Evolutionary conservation across 1,140 invertebrate genomes (phyloP), one percentile per base, ranked within the genome.

Genomic region (Drosophila leontia): DNA sequence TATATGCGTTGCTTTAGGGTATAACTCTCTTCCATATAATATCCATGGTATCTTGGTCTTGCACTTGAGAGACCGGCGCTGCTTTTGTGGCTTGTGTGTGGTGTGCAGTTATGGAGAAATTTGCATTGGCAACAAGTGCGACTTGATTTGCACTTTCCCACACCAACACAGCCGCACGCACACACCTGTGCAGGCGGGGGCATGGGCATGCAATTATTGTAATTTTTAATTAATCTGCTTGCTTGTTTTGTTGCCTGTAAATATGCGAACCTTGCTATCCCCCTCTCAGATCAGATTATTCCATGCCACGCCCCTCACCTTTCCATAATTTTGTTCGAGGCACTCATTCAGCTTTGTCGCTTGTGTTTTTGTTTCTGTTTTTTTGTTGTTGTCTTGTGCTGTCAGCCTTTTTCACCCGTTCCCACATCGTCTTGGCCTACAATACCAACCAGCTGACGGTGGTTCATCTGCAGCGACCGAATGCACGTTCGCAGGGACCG

Each of bases 401-500:
- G 55, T 37, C 70, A 96, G 96, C 95, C 78, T 92, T 95, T 78
- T 94, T 96, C 74, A 95, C 94, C 68, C 94, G 94, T 82, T 94
- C 94, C 82, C 95, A 95, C 91, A 92, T 96, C 70, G 85, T 96
- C 35, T 95, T 95, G 82, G 94, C 94, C 45, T 96, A 96, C 82
- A 94, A 95, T 85, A 95, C 96, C 78, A 95, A 94, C 83, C 95
- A 95, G 91, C 85, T 96, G 59, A 95, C 95, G 41, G 93, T 95
- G 75, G 93, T 96, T 23, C 93, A 95, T 91, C 94, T 96, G 79
- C 94, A 94, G 39, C 96, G 96, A 91, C 93, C 93, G 72, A 92
- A 88, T 74, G 56, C 91, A 6, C 94, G 94, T 63, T 84, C 93
- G 80, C 92, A 93, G 91, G 78, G 93, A 77, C 93, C 94, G 88